Conservation (phyloP, 1,140 invertebrate genomes). For the Episyrphus balteatus region DNA sequence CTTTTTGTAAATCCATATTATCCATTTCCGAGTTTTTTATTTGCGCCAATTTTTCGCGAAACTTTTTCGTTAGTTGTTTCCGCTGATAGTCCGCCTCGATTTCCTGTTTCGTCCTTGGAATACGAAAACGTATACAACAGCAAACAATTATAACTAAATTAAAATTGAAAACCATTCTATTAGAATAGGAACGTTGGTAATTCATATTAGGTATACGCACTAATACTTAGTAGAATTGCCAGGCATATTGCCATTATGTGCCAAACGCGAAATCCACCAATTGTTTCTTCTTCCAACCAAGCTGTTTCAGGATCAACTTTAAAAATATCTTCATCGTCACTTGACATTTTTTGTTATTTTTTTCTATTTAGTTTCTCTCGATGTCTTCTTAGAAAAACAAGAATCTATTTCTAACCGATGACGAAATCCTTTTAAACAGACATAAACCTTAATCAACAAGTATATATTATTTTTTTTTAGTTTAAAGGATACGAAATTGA, state of each 20-base stretch:
- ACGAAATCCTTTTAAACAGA: too few relatives aligned
- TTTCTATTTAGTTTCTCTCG: too few relatives aligned
- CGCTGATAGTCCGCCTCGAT: constrained; percentile 83
- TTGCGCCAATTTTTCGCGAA: constrained; percentile 63
- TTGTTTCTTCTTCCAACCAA: constrained; percentile 45
- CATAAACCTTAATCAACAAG: too few relatives aligned
- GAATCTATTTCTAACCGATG: too few relatives aligned
- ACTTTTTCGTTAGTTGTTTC: constrained; percentile 69
- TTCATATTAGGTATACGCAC: constrained; percentile 6
- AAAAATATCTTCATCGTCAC: constrained; percentile 22
- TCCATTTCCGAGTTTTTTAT: constrained; percentile 80
- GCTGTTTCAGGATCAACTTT: constrained; percentile 36
- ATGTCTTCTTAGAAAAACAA: too few relatives aligned
- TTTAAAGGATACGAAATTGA: too few relatives aligned
- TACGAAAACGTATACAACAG: constrained; percentile 74
- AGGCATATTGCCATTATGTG: constrained; percentile 49
- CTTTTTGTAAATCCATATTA: constrained; percentile 66
- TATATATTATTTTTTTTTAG: too few relatives aligned
- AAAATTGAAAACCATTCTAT: not conserved
- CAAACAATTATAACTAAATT: constrained; percentile 62
- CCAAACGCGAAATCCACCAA: constrained; percentile 49
- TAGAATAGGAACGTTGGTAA: not conserved
- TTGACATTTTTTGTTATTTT: not conserved
- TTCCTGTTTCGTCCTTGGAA: constrained; percentile 84
- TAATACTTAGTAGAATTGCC: constrained; percentile 39